Conservation (phyloP, 2,113 vertebrate genomes). For the Otolemur garnettii region DNA sequence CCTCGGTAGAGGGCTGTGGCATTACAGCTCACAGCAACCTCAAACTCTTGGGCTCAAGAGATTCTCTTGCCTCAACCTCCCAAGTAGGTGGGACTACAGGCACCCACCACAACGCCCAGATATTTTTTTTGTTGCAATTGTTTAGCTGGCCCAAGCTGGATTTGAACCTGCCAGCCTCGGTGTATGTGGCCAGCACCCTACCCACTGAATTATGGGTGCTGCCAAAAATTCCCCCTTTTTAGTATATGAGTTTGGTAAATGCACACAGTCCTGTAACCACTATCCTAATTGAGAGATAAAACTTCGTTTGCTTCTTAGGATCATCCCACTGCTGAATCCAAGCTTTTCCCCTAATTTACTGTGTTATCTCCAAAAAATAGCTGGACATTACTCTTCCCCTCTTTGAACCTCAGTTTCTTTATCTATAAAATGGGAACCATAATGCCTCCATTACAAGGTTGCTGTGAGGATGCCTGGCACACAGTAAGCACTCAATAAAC, state of each 20-base stretch:
- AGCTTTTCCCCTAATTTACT: background rate
- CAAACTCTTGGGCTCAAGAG: no score
- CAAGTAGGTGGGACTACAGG: no score
- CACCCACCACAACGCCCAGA: no score
- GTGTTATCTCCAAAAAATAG: background rate
- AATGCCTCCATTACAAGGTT: background rate
- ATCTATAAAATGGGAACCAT: background rate
- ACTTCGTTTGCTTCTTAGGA: background rate
- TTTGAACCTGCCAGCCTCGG: no score
- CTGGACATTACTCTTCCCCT: background rate
- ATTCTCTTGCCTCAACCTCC: no score
- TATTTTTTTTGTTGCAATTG: no score
- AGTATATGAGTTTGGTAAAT: background rate
- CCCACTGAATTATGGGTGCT: no score
- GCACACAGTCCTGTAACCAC: background rate
- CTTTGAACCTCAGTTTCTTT: constrained; percentile 10
- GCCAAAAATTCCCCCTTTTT: background rate
- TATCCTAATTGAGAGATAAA: rapidly evolving
- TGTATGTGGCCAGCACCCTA: no score
- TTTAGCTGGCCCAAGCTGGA: no score
- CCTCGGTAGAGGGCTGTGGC: no score
- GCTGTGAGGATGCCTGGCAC: background rate
- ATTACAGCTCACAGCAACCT: no score
- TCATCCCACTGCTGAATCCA: background rate
- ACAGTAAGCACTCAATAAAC: constrained; percentile 9